Evolutionary conservation across 2,888 invertebrate genomes (phyloP).

Genomic region (Andrena marginata): DNA sequence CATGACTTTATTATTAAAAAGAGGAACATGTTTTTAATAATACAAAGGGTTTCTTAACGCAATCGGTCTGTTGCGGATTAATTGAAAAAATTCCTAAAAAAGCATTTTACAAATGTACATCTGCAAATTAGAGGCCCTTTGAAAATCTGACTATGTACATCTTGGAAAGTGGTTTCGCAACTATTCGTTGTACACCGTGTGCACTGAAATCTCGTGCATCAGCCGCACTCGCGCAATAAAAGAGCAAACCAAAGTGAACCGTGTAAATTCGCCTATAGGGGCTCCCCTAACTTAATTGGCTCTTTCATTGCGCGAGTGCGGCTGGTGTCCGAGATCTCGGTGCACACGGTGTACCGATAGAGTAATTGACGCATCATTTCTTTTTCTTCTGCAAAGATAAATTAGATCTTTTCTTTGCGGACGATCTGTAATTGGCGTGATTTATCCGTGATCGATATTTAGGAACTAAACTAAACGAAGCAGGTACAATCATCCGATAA

Average conservation of each 20-base stretch:
- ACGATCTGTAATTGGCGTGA: neutral
- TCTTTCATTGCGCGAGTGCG: no score
- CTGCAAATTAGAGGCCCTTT: neutral
- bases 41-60: neutral
- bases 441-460: conserved; percentile 45
- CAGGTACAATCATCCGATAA: conserved; percentile 65
- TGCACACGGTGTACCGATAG: neutral
- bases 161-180: no score
- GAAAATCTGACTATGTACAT: conserved; percentile 21
- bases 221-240: no score
- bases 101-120: conserved; percentile 24
- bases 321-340: neutral
- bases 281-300: no score
- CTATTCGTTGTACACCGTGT: no score
- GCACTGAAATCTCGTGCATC: no score
- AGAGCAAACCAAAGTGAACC: no score
- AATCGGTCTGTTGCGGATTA: neutral
- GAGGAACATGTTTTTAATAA: neutral
- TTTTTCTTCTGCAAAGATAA: conserved; percentile 44
- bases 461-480: conserved; percentile 24
- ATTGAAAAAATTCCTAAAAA: neutral
- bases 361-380: conserved; percentile 23
- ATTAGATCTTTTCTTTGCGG: conserved; percentile 22
- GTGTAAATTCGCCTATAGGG: no score
- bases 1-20: neutral